Evolutionary conservation across 2,797 vertebrate species (phyloP).

Genomic region (Eulemur coronatus): DNA sequence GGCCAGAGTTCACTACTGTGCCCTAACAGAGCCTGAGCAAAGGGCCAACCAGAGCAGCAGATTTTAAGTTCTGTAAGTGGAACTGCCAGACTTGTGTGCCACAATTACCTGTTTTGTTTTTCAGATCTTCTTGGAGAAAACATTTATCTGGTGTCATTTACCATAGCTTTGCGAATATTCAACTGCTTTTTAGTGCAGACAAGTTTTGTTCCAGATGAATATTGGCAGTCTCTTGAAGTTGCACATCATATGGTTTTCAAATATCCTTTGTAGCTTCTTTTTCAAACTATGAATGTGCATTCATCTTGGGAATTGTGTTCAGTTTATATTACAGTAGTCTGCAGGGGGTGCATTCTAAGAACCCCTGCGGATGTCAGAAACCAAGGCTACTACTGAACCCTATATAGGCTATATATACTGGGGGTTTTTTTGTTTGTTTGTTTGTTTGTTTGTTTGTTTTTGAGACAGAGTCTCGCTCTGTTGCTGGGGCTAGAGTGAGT

Average conservation of each 20-base stretch:
- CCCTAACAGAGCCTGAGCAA: background rate
- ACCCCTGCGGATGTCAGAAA: background rate
- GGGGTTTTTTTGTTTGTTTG: too few relatives aligned
- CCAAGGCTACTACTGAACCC: background rate
- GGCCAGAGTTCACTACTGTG: background rate
- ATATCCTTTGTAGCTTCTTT: conserved; percentile 91
- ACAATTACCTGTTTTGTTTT: conserved; percentile 24
- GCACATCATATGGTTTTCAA: conserved; percentile 94
- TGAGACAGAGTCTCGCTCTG: too few relatives aligned
- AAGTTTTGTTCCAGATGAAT: conserved; percentile 98
- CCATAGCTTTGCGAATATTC: conserved; percentile 87
- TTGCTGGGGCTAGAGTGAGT: too few relatives aligned
- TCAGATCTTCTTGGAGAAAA: conserved; percentile 85
- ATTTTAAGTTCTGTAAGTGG: background rate
- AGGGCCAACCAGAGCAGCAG: background rate
- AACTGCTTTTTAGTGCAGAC: conserved; percentile 95
- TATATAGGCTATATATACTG: background rate
- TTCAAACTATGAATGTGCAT: background rate
- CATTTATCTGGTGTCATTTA: conserved; percentile 82
- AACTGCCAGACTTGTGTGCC: background rate
- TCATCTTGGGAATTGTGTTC: background rate
- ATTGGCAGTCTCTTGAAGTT: conserved; percentile 97
- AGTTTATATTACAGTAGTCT: background rate
- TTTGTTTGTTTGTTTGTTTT: too few relatives aligned
- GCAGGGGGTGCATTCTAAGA: background rate